A percentile compares a stretch with the other conserved stretches of the same genome.
These are phyloP conservation scores for Indicator maculatus DNA, from an alignment of 2,113 vertebrate genomes.

Conservation along the genomic window DNA sequence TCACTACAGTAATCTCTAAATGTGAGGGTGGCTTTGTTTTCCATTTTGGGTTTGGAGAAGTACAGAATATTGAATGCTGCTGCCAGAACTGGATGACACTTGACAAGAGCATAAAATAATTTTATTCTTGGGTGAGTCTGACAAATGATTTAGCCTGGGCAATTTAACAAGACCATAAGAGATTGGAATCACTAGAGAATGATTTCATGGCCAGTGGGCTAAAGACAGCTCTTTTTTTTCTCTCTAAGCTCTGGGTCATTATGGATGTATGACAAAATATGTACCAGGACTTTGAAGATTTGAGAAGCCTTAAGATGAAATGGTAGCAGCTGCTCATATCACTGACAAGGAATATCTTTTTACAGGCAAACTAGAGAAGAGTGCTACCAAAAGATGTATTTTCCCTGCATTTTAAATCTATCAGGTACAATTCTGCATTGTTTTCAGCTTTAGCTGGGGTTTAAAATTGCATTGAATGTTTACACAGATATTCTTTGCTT, in stretches of 20 bases:
- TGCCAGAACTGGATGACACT: background rate
- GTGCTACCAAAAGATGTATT: background rate
- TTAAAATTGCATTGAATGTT: background rate
- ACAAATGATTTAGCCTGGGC: conserved; percentile 13
- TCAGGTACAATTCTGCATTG: background rate
- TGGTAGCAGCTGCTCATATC: background rate
- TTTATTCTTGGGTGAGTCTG: conserved; percentile 35
- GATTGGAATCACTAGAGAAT: conserved; percentile 32
- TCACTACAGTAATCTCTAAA: background rate
- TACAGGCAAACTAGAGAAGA: background rate
- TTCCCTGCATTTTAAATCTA: background rate
- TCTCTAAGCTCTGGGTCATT: conserved; percentile 23
- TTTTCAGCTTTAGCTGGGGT: background rate
- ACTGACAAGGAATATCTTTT: conserved; percentile 2
- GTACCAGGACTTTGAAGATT: conserved; percentile 15
- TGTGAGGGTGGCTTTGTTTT: background rate
- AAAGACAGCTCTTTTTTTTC: conserved; percentile 5
- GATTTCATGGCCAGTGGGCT: conserved; percentile 42
- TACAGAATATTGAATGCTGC: background rate
- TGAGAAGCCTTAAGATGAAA: conserved; percentile 19
- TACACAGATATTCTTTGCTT: background rate
- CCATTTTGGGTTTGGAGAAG: background rate
- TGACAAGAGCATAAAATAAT: conserved; percentile 31
- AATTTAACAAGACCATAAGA: conserved; percentile 52
- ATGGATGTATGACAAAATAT: conserved; percentile 23